phyloP scores from a whole-genome alignment of 2,888 invertebrate species.

The Molorchus minor region DNA sequence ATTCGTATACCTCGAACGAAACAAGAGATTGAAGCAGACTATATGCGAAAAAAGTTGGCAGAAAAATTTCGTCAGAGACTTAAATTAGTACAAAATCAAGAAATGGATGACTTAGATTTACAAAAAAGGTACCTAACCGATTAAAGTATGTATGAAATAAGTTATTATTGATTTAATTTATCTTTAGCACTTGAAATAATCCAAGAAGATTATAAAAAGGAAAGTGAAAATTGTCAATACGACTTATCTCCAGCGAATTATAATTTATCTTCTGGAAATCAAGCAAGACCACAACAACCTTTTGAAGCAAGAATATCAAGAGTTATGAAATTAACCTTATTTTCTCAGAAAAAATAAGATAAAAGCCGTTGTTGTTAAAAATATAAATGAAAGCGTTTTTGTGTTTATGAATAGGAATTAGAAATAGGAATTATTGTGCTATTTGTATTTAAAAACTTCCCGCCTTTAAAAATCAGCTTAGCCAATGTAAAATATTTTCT shows the following conservation, averaged over 20 bases:
- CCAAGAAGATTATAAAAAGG: constrained; percentile 70
- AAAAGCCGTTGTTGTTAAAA: no score
- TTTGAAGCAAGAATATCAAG: constrained; percentile 7
- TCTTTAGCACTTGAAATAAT: constrained; percentile 73
- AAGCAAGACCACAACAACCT: constrained; percentile 26
- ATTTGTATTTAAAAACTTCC: constrained; percentile 3
- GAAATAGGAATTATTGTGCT: no score
- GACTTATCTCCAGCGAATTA: constrained; percentile 2
- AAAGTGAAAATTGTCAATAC: constrained; percentile 45
- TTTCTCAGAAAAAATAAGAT: not conserved
- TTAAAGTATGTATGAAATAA: not conserved
- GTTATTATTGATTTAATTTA: constrained; percentile 1
- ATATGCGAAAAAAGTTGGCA: constrained; percentile 83
- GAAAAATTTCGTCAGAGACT: constrained; percentile 84
- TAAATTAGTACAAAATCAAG: constrained; percentile 82
- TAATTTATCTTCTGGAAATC: constrained; percentile 18
- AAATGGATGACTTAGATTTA: constrained; percentile 85
- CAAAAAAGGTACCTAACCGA: constrained; percentile 70
- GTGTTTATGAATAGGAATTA: not conserved
- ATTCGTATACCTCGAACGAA: constrained; percentile 93
- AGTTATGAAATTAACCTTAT: constrained; percentile 5
- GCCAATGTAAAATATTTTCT: not conserved
- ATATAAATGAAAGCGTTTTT: not conserved
- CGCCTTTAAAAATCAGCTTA: not conserved
- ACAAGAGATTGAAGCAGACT: constrained; percentile 95